These are phyloP conservation scores for Sarcophaga bullata DNA, from an alignment of 1,140 invertebrate genomes.

Conservation along the genomic window DNA sequence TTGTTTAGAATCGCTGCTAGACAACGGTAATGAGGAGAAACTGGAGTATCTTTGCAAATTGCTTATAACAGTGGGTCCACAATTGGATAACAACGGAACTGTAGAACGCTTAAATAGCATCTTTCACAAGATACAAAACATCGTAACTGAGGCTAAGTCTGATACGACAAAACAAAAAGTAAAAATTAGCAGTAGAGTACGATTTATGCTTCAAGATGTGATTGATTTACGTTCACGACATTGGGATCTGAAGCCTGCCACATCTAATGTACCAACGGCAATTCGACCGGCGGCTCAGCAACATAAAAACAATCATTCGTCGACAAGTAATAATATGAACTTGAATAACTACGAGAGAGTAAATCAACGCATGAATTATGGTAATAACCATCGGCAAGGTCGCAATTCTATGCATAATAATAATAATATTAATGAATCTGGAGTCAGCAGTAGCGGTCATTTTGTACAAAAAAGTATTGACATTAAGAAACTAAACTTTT, in stretches of 20 bases:
- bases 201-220: constrained; percentile 84
- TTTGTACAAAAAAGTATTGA: constrained; percentile 52
- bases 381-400: background rate
- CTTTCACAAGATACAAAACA: constrained; percentile 60
- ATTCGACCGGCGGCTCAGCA: background rate
- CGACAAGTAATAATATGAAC: background rate
- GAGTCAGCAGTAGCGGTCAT: constrained; percentile 24
- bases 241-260: constrained; percentile 71
- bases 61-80: constrained; percentile 88
- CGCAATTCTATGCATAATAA: background rate
- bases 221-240: constrained; percentile 84
- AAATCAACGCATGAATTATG: background rate
- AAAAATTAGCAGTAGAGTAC: constrained; percentile 62
- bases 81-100: constrained; percentile 57
- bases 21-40: constrained; percentile 85
- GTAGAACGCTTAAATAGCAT: constrained; percentile 43
- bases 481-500: constrained; percentile 59
- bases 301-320: constrained; percentile 7
- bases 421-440: constrained; percentile 7
- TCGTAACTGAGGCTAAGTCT: constrained; percentile 45
- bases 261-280: too few relatives aligned
- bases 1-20: constrained; percentile 83
- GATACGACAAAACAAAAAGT: background rate
- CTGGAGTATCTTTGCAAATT: constrained; percentile 95
- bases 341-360: constrained; percentile 2